These are phyloP conservation scores for Mormyrus proboscirostris DNA, from an alignment of 2,797 vertebrate genomes.

Conservation along the genomic window DNA sequence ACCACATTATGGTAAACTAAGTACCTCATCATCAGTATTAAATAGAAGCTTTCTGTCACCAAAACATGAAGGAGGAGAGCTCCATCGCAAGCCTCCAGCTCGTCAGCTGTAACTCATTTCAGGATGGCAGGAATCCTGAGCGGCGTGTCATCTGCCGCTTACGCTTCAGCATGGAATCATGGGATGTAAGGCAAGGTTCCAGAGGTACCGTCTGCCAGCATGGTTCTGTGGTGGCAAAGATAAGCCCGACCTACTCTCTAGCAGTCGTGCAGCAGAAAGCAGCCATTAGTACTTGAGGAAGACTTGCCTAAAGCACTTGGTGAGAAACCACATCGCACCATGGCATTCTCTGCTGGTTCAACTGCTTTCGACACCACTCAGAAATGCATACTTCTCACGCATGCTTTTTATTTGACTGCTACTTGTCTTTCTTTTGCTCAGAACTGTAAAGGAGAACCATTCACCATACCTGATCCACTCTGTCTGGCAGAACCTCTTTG, in stretches of 20 bases:
- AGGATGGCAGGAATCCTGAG: not conserved
- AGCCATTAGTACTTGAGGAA: not conserved
- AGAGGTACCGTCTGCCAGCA: not conserved
- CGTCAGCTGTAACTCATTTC: constrained; percentile 10
- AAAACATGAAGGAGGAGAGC: not conserved
- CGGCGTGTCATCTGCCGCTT: not conserved
- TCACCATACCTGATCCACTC: not conserved
- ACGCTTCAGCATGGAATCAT: constrained; percentile 23
- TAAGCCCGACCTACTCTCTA: not conserved
- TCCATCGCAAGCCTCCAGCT: not conserved
- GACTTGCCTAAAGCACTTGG: not conserved
- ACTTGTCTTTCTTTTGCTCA: not conserved
- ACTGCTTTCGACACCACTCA: not conserved
- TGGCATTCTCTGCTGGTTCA: not conserved
- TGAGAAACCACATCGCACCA: not conserved
- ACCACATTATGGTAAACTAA: not conserved
- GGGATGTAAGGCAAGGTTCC: not conserved
- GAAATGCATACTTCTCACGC: not conserved
- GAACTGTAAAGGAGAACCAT: not conserved
- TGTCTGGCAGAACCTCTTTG: not conserved
- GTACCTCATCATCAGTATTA: not conserved
- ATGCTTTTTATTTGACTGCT: not conserved
- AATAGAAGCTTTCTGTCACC: not conserved
- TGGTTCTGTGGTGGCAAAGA: not conserved
- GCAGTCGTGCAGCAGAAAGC: not conserved